Evolutionary conservation across 2,888 invertebrate species (phyloP), one percentile per base, ranked within the genome.

Genomic region (Lathronympha strigana): DNA sequence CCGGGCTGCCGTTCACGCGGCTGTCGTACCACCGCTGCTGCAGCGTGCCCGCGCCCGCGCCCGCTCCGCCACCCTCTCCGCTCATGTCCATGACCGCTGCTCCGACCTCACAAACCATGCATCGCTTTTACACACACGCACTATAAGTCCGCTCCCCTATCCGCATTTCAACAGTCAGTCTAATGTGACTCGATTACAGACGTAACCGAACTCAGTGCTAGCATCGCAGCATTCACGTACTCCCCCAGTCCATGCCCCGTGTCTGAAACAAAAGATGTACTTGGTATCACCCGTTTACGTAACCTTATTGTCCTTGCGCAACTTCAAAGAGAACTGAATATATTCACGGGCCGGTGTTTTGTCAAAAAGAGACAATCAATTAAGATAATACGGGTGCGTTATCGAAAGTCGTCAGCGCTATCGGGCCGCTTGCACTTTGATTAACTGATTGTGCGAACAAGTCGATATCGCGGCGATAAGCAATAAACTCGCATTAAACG

Each of bases 1-100:
- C 90, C 71, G 92, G 92, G 84, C 91, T 92, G 81, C 91, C 92
- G 86, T 92, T 92, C 74, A 92, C 90, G 79, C 92, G 91, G 84
- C 90, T 79, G 81, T 92, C 92, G 86, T 92, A 92, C 92, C 92
- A 92, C 74, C 92, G 90, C 88, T 92, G 92, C 83, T 92, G 92
- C 81, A 92, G 80, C 77, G 89, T 85, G 75, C 84, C 87, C 73
- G 78, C 83, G 71, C 83, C 86, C 79, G 83, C 84, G 75, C 87
- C 87, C 79, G 83, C 78, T 72, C 85, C 88, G 76, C 84, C 88
- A 70, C 85, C 88, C 84, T 87, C 89, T 69, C 88, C 90, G 83
- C 90, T 91, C 92, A 90, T 91, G 89, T 91, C 91, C 92, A 92
- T 92, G 84, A 81, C 88, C 79, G 86, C 87, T 77, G 80, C 74